Conservation (phyloP, 2,113 vertebrate species). For the Cololabis saira region DNA sequence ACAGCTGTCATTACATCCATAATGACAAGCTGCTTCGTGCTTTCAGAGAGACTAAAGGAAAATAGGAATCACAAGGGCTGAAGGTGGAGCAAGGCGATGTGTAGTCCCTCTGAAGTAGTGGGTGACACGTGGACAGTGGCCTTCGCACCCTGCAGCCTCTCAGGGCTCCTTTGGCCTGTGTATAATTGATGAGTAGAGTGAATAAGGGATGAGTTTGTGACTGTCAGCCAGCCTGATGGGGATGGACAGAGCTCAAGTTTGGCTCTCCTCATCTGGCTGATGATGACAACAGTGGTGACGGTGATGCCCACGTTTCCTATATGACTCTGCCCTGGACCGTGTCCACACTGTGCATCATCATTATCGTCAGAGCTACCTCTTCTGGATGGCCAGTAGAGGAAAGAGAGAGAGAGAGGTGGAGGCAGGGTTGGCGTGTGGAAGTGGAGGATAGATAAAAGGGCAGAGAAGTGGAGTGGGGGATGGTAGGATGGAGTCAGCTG, state of each 20-base stretch:
- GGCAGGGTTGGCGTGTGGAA: constrained; percentile 16
- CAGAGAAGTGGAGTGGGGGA: constrained; percentile 32
- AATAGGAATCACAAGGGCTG: constrained; percentile 33
- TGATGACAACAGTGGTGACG: constrained; percentile 56
- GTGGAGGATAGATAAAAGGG: constrained; percentile 44
- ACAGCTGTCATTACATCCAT: constrained; percentile 37
- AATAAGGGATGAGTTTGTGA: constrained; percentile 79
- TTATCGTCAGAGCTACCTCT: constrained; percentile 42
- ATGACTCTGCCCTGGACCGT: constrained; percentile 20
- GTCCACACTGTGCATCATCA: constrained; percentile 16
- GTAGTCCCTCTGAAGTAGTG: constrained; percentile 28
- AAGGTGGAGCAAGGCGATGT: constrained; percentile 24
- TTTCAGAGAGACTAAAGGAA: constrained; percentile 46
- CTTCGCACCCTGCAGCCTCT: constrained; percentile 64
- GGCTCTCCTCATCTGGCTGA: constrained; percentile 73
- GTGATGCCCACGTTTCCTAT: constrained; percentile 41
- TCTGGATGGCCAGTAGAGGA: constrained; percentile 24
- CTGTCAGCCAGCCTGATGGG: constrained; percentile 72
- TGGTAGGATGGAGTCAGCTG: constrained; percentile 4
- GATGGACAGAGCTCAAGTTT: constrained; percentile 75
- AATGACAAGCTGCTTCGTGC: constrained; percentile 62
- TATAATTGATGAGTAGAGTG: constrained; percentile 78
- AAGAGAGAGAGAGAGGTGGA: background rate
- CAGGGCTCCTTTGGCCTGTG: constrained; percentile 77
- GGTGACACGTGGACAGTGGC: constrained; percentile 33